Base-by-base conservation (phyloP, 2,797 vertebrate species). In the Ctenopoma kingsleyae region DNA sequence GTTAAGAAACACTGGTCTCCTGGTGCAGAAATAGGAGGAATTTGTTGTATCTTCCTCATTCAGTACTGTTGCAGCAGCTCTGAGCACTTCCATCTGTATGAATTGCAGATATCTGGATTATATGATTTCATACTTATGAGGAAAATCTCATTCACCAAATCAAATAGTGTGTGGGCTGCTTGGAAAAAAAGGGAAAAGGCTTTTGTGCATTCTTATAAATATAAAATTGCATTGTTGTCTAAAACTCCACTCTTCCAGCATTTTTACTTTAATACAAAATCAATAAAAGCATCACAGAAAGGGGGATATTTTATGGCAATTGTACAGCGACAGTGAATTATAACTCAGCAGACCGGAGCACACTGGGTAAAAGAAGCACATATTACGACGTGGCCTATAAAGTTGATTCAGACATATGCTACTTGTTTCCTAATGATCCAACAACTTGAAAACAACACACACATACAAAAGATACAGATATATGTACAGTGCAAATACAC, bases 351-450 rank as follows among this genome's bases (percentile, higher is more conserved):
- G 56, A 70, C 27, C 30, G 11, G 48, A 64, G 52, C 59, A 52
- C 30, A 12, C 69, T 17, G 19, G 66, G 53, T 57, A 67, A 69
- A 50, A 65, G 50, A 13, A 57, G 49, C 59, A 2, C 36, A 43
- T 2, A 13, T 49, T 3, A 13, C 1, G 47, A 19, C 30, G 50
- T 8, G 9, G 40, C 71, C 51, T 61, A 44, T 69, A 49, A 70
- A 78, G 76, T 70, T 81, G 80, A 81, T 83, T 79, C 82, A 75
- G 57, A 71, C 58, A 51, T 72, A 48, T 25, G 49, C 66, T 58
- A 54, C 55, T 67, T 79, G 72, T 79, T 84, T 62, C 55, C 51
- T 82, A 82, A 88, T 82, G 81, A 86, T 63, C 66, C 84, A 8
- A 46, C 46, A 63, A 17, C 54, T 62, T 57, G 43, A 54, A 69